A percentile compares a stretch with the other conserved stretches of the same genome.
These are phyloP conservation scores for Ceratosolen fusciceps DNA, from an alignment of 1,140 invertebrate species.

Conservation along the genomic window DNA sequence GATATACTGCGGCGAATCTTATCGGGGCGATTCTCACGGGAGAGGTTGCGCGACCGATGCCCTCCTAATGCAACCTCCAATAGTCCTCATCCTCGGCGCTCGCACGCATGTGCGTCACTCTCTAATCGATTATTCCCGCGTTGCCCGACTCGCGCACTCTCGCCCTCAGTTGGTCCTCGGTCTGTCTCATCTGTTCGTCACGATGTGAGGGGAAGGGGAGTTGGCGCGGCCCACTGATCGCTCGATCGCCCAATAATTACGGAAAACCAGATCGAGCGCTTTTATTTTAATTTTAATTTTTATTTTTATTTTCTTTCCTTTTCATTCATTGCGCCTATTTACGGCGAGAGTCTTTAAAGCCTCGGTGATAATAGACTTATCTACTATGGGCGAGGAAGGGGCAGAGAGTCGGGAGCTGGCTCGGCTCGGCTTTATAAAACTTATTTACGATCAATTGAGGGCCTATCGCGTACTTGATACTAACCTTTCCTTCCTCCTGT, in stretches of 20 bases:
- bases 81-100: no score
- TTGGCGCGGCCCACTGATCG: no score
- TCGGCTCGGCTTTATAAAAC: neutral
- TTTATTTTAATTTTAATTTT: no score
- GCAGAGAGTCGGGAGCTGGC: neutral
- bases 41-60: neutral
- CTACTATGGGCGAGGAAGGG: neutral
- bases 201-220: no score
- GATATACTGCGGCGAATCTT: constrained; percentile 36
- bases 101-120: neutral
- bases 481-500: no score
- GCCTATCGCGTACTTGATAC: neutral
- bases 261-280: no score
- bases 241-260: no score
- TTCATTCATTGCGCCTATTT: no score
- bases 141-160: no score
- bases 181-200: no score
- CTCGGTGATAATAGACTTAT: neutral
- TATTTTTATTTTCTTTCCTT: constrained; percentile 11
- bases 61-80: neutral
- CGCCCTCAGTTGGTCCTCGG: no score
- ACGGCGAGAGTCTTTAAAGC: neutral
- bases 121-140: constrained; percentile 31
- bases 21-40: constrained; percentile 11
- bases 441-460: neutral